Evolutionary conservation across 2,113 vertebrate species (phyloP).

Genomic region (Pardalotus punctatus): DNA sequence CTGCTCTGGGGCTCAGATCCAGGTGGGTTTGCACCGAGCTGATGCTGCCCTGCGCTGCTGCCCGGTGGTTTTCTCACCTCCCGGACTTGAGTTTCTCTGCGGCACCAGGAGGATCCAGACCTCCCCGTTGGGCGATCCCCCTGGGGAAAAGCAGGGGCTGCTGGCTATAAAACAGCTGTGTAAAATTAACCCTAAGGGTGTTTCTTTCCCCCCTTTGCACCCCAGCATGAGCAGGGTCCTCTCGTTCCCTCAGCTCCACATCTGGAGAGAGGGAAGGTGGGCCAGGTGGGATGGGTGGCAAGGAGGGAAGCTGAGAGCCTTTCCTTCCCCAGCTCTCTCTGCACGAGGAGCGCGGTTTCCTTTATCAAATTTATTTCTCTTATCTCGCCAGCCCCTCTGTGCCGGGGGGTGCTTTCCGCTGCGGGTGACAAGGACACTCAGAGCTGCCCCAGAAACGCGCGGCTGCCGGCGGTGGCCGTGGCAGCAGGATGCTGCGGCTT

Average conservation of each 20-base stretch:
- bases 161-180: neutral
- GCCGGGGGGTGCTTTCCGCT: neutral
- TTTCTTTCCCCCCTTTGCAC: neutral
- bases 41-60: neutral
- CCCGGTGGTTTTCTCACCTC: neutral
- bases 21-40: neutral
- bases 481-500: neutral
- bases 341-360: neutral
- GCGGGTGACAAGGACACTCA: neutral
- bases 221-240: too few relatives aligned
- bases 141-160: neutral
- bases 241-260: too few relatives aligned
- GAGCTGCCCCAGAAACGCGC: accelerated
- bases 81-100: neutral
- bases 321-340: neutral
- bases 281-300: neutral
- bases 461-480: accelerated
- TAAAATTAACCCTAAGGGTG: accelerated
- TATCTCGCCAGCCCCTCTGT: accelerated
- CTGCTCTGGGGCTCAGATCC: neutral
- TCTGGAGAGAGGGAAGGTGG: neutral
- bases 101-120: neutral
- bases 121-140: neutral
- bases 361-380: neutral
- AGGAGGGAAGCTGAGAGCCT: neutral